Base-by-base conservation (phyloP, 2,888 invertebrate species). In the Apoda limacodes region DNA sequence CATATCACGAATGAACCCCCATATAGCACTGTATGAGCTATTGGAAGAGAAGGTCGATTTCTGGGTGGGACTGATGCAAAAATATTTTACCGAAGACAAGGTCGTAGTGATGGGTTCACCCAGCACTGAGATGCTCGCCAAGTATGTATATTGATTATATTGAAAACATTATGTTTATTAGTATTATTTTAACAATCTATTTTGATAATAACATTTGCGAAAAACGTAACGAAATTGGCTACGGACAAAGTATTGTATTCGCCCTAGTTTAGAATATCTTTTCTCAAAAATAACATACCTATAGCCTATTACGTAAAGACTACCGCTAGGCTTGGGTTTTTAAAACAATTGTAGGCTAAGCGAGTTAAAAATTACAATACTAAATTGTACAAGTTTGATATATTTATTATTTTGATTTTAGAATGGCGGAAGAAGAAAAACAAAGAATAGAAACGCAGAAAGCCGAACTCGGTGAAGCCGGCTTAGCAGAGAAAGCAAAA, bases 361-460 rank as follows among this genome's bases (percentile, higher is more conserved):
- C n/a, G n/a, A n/a, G n/a, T n/a, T n/a, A n/a, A n/a, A n/a, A n/a
- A n/a, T n/a, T n/a, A n/a, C n/a, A n/a, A n/a, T n/a, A n/a, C n/a
- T n/a, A n/a, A n/a, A n/a, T n/a, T n/a, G n/a, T n/a, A n/a, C n/a
- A n/a, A n/a, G n/a, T n/a, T n/a, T n/a, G n/a, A n/a, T n/a, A n/a
- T n/a, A n/a, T n/a, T n/a, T n/a, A n/a, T n/a, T n/a, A n/a, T n/a
- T n/a, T n/a, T n/a, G n/a, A n/a, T n/a, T n/a, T n/a, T 34, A 83
- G 85, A 50, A 84, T 93, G 82, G 85, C 88, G 0, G 78, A 84
- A 40, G 85, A 87, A 48, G 95, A 95, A 65, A 85, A 88, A 45
- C 70, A 81, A 9, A 82, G 95, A 25, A 66, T 93, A 30, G 83
- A 85, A 46, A 71, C 82, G 25, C 92, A 93, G 57, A 78, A 85